Conservation (phyloP, 1,140 invertebrate species). For the Lasioglossum albipes region DNA sequence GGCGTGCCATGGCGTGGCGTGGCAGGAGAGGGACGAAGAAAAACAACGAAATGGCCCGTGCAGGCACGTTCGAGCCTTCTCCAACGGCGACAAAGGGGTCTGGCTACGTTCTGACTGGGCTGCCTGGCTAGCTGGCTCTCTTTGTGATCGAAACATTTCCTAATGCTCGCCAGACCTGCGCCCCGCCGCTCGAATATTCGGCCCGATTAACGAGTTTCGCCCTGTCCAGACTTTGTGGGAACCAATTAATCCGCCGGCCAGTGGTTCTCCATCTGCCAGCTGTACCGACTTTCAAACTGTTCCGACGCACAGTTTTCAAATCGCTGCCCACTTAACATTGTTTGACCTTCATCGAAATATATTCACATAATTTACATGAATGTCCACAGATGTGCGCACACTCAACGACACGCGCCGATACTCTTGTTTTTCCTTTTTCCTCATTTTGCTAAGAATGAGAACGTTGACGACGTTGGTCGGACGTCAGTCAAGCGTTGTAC, state of each 20-base stretch:
- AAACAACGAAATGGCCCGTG: slow-evolving; percentile 35
- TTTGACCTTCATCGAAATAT: too few relatives aligned
- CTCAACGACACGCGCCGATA: too few relatives aligned
- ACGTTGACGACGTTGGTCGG: too few relatives aligned
- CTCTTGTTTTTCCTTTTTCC: too few relatives aligned
- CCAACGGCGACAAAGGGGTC: slow-evolving; percentile 30
- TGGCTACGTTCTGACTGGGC: neutral
- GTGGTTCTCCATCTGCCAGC: neutral
- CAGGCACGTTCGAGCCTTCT: slow-evolving; percentile 4
- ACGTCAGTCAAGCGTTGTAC: too few relatives aligned
- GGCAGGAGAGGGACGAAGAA: slow-evolving; percentile 10
- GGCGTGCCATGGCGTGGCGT: too few relatives aligned
- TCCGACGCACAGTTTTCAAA: too few relatives aligned
- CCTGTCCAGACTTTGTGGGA: slow-evolving; percentile 14
- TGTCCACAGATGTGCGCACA: too few relatives aligned
- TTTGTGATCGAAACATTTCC: slow-evolving; percentile 45
- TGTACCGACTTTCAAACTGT: too few relatives aligned
- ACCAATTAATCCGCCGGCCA: slow-evolving; percentile 25
- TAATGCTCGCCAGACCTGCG: slow-evolving; percentile 12
- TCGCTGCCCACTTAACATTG: too few relatives aligned
- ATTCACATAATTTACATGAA: too few relatives aligned
- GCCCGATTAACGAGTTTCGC: slow-evolving; percentile 28
- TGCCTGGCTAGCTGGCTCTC: neutral
- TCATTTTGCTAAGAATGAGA: too few relatives aligned
- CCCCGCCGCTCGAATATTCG: slow-evolving; percentile 17